Evolutionary conservation across 2,113 vertebrate species (phyloP), one percentile per base, ranked within the genome.

Genomic region (Panthera leo): DNA sequence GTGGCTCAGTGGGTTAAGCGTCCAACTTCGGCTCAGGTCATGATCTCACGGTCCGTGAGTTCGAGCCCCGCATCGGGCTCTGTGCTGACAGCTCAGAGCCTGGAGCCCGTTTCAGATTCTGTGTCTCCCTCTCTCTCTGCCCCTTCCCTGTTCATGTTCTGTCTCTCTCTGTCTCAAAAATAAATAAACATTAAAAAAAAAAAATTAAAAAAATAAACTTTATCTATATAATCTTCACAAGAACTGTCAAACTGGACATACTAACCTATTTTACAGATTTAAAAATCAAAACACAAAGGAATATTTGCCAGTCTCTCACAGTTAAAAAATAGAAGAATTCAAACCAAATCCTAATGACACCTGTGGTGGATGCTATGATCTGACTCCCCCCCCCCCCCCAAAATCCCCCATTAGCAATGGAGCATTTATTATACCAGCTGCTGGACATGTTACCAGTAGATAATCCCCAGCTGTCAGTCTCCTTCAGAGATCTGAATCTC

Each of bases 231-330:
- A 71, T 61, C 53, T 89, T 94, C 76, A 53, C 23, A 94, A 9
- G 48, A 93, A 73, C 8, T 73, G 31, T 91, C 89, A 84, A 79
- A 85, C 10, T 85, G 91, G 88, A 85, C 45, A 95, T 39, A 89
- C 25, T 29, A 61, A 88, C 68, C 25, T n/a, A 83, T 71, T 91
- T 90, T 82, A 92, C 53, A 95, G 7, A 71, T 89, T 89, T 96
- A 53, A 92, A 91, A 95, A 86, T 75, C 53, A 87, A 93, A 78
- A 13, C 31, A 93, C 48, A 86, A 58, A 63, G 21, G 78, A 51
- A 67, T 42, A 92, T 31, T 65, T 80, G 73, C 58, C 36, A 14
- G 14, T 79, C 29, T 95, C 31, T 93, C 45, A 78, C 8, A 65
- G 25, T 19, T 80, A 78, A 67, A 23, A 86, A 86, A 76, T 29